Conservation (phyloP, 2,888 invertebrate species). For the Griposia aprilina region DNA sequence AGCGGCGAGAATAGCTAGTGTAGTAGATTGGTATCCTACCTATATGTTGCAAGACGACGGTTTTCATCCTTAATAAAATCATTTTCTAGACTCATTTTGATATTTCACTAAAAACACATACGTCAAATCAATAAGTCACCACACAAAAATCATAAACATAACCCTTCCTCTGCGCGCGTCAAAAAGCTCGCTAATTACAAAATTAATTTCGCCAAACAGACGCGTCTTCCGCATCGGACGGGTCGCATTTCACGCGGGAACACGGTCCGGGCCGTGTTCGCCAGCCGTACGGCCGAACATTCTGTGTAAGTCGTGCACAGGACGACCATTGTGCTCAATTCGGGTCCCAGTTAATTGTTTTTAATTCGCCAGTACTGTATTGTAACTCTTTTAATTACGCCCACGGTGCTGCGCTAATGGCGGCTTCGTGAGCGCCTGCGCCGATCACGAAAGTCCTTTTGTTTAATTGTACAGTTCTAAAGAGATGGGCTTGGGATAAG, state of each 20-base stretch:
- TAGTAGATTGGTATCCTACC: background rate
- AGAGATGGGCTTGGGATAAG: constrained; percentile 74
- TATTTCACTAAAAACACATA: constrained; percentile 1
- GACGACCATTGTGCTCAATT: constrained; percentile 87
- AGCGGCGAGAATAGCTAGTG: constrained; percentile 11
- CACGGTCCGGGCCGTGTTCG: constrained; percentile 64
- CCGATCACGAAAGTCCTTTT: constrained; percentile 82
- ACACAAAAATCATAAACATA: constrained; percentile 33
- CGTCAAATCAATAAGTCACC: constrained; percentile 9
- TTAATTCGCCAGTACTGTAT: constrained; percentile 87
- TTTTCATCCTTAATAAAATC: background rate
- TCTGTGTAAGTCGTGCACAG: constrained; percentile 80
- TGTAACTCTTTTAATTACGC: constrained; percentile 90
- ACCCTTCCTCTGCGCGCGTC: constrained; percentile 43
- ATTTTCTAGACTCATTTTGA: background rate
- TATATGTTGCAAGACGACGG: no score
- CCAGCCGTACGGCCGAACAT: constrained; percentile 60
- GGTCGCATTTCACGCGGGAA: constrained; percentile 67
- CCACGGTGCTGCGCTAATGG: constrained; percentile 86
- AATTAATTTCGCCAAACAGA: constrained; percentile 69
- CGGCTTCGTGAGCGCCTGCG: constrained; percentile 81
- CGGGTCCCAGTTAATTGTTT: constrained; percentile 88
- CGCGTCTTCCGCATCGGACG: constrained; percentile 63
- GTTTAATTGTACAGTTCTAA: constrained; percentile 81
- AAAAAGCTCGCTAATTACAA: constrained; percentile 63